Conservation (phyloP, 2,888 invertebrate species). For the Macrophya annulata region DNA sequence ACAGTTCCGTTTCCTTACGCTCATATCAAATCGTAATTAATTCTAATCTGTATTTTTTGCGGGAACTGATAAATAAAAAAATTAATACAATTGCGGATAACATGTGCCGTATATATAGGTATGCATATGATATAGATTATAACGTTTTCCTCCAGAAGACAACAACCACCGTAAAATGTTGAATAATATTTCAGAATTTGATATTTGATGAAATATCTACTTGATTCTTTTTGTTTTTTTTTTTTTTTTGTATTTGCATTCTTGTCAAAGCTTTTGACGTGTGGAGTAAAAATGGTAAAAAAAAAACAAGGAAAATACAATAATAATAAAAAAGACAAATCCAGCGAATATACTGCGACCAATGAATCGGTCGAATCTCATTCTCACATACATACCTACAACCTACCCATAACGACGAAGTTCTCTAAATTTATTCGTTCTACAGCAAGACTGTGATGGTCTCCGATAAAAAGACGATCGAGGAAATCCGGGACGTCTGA, state of each 20-base stretch:
- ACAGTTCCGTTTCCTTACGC: neutral
- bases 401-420: too few species aligned
- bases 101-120: neutral
- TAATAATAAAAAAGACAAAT: neutral
- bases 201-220: neutral
- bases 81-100: neutral
- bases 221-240: neutral
- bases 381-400: neutral
- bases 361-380: neutral
- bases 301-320: neutral
- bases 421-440: neutral
- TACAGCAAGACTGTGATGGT: neutral
- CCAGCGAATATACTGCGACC: neutral
- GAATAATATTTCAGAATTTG: neutral
- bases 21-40: neutral
- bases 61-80: neutral
- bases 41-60: neutral
- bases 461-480: neutral
- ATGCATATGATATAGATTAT: neutral
- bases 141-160: neutral
- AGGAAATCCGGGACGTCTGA: constrained; percentile 13
- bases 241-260: neutral
- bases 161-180: neutral
- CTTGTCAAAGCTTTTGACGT: neutral
- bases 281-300: neutral